These are phyloP conservation scores for Ormyrus labotus DNA, from an alignment of 2,888 invertebrate species.

Conservation along the genomic window DNA sequence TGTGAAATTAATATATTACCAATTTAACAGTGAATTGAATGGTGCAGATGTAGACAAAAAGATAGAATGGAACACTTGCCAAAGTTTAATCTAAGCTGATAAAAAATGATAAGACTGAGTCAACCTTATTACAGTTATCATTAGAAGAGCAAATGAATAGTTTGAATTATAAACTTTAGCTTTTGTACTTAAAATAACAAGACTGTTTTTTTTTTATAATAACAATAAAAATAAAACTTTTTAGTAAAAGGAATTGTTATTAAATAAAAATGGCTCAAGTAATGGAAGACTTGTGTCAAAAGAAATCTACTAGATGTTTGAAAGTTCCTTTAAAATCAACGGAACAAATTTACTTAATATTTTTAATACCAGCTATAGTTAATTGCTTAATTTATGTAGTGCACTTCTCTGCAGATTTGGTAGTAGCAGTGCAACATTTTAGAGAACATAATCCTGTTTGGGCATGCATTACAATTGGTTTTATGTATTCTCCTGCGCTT, in stretches of 20 bases:
- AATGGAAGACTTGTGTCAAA: conserved; percentile 61
- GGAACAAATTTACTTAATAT: conserved; percentile 77
- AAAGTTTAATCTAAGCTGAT: conserved; percentile 48
- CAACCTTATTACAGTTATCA: conserved; percentile 19
- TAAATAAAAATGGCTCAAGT: conserved; percentile 62
- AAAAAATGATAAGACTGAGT: conserved; percentile 44
- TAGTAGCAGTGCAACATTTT: conserved; percentile 82
- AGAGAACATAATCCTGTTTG: conserved; percentile 79
- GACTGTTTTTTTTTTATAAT: background rate
- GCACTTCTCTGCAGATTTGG: conserved; percentile 83
- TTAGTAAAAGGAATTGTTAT: too few species aligned
- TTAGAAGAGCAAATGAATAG: background rate
- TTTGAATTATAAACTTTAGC: conserved; percentile 4
- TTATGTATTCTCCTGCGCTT: conserved; percentile 73
- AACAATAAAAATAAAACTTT: background rate
- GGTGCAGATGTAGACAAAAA: background rate
- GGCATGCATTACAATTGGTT: conserved; percentile 71
- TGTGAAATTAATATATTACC: background rate
- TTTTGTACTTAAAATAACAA: background rate
- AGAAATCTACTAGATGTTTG: conserved; percentile 65
- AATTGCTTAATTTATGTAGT: conserved; percentile 82
- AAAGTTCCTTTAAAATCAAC: conserved; percentile 71
- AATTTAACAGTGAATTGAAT: background rate
- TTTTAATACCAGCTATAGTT: conserved; percentile 78
- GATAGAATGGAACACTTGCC: conserved; percentile 42